Base-by-base conservation (phyloP, 2,113 vertebrate genomes). In the Emydura subglobosa region DNA sequence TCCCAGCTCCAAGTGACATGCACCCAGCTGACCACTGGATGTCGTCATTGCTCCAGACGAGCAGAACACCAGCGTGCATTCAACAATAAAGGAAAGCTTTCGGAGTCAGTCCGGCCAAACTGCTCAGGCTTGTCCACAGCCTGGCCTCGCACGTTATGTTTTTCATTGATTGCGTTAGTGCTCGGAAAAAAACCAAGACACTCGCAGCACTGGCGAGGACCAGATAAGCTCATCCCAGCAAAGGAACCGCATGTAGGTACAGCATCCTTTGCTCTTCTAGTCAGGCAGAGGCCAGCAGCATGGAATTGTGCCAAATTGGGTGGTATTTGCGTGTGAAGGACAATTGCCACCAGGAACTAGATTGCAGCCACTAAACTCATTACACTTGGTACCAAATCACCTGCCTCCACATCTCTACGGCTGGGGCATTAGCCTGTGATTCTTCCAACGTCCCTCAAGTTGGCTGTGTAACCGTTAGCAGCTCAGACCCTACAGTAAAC, bases 11-110 rank as follows among this genome's bases (percentile, higher is more conserved):
- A 42, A 22, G n/a, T 51, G 65, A 95, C 93, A 95, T 90, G 92
- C 6, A 85, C n/a, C n/a, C 86, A 12, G 90, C 80, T 94, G 79
- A 51, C 95, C 97, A 85, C 97, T 93, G 94, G 97, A 97, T 95
- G 96, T 97, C 96, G 96, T 91, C 50, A 1, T 94, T 93, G 88
- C 86, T 95, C 89, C 95, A 93, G 65, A 0, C 76, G 92, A 95
- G n/a, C 5, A 31, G 86, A 91, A 42, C 57, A 10, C 55, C 5
- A 65, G 7, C 0, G 0, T 50, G 27, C 0, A 0, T 27, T 87
- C 47, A 85, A 74, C 94, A 86, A 34, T 11, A 53, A 29, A 90
- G 74, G 53, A 54, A 89, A 89, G 31, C 59, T 55, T 54, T 65
- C 12, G 68, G 80, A 39, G 10, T 1, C 55, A 85, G 34, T 22